These are phyloP conservation scores for Sepioteuthis lessoniana DNA, from an alignment of 2,888 invertebrate genomes.

Conservation along the genomic window DNA sequence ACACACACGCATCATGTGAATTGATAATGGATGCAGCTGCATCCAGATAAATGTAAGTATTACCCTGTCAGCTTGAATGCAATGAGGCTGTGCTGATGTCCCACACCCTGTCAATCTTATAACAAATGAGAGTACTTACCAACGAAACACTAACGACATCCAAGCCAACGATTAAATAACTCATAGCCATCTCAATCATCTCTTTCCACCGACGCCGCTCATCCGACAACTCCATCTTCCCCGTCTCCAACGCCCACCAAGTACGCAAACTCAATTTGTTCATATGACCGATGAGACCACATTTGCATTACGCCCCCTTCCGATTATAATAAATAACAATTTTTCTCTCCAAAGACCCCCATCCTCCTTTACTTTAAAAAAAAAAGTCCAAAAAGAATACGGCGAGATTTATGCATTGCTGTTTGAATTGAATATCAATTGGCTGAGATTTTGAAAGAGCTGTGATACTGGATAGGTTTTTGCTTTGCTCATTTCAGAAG, in stretches of 20 bases:
- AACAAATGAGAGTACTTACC: neutral
- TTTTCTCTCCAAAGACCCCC: neutral
- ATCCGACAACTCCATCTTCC: neutral
- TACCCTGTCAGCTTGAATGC: neutral
- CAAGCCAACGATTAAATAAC: neutral
- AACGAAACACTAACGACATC: slow-evolving; percentile 11
- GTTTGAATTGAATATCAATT: neutral
- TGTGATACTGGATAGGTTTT: no score
- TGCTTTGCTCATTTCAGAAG: no score
- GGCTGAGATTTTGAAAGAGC: no score
- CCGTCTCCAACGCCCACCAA: neutral
- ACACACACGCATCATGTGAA: neutral
- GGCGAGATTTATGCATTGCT: neutral
- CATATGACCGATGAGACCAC: neutral
- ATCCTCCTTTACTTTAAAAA: neutral
- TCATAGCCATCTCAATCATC: neutral
- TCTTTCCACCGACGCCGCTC: neutral
- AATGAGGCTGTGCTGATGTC: neutral
- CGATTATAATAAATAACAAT: neutral
- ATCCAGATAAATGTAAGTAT: neutral
- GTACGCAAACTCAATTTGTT: neutral
- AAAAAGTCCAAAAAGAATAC: neutral
- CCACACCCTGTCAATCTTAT: slow-evolving; percentile 3
- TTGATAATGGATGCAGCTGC: neutral
- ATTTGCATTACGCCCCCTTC: neutral